Evolutionary conservation across 2,797 vertebrate genomes (phyloP).

Genomic region (Periparus ater): DNA sequence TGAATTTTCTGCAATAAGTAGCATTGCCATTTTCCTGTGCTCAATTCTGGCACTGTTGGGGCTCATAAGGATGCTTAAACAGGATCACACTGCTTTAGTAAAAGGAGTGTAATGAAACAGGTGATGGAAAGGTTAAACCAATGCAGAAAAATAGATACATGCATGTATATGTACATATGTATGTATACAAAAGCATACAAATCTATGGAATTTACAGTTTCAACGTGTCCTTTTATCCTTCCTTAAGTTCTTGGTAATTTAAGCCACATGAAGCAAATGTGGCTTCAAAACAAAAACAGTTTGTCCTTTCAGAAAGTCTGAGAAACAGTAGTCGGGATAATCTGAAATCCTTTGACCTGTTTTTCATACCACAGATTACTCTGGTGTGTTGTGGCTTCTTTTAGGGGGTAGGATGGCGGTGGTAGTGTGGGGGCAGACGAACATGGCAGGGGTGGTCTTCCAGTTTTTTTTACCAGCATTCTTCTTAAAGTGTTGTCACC

Average conservation of each 20-base stretch:
- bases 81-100: not conserved
- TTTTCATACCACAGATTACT: not conserved
- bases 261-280: not conserved
- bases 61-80: not conserved
- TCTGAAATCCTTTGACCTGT: not conserved
- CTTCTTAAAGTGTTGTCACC: not conserved
- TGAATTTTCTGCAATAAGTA: not conserved
- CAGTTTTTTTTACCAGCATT: not conserved
- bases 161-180: not conserved
- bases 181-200: not conserved
- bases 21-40: not conserved
- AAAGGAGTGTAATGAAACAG: not conserved
- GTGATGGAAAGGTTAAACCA: not conserved
- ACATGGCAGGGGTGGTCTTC: not conserved
- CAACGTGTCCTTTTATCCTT: not conserved
- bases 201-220: not conserved
- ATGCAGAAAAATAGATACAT: not conserved
- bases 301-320: not conserved
- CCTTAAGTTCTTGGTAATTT: not conserved
- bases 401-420: accelerated
- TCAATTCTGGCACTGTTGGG: not conserved
- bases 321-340: not conserved
- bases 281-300: not conserved
- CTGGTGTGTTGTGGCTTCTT: not conserved
- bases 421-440: too few species aligned